Conservation (phyloP, 2,113 vertebrate genomes). For the Lagopus leucura region DNA sequence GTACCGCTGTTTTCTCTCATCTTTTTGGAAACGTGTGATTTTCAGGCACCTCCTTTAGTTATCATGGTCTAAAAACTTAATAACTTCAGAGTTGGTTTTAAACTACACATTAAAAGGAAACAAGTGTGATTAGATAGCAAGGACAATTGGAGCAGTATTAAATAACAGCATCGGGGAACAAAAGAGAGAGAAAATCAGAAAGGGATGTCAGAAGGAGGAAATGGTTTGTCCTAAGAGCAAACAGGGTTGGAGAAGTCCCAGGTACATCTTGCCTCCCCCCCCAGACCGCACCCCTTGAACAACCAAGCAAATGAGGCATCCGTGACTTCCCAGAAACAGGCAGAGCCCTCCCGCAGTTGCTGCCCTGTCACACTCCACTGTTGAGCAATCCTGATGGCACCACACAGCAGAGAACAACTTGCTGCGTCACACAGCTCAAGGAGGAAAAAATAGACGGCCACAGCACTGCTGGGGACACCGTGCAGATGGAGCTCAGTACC, state of each 20-base stretch:
- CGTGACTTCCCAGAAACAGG: not conserved
- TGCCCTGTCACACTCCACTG: not conserved
- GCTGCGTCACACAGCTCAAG: not conserved
- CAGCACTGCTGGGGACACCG: not conserved
- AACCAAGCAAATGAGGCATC: slow-evolving; percentile 8
- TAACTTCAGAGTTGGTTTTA: not conserved
- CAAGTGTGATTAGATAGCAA: not conserved
- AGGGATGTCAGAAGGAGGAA: not conserved
- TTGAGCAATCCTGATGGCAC: slow-evolving; percentile 30
- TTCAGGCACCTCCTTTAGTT: not conserved
- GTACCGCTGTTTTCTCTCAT: not conserved
- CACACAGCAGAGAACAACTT: not conserved
- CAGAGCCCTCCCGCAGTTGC: not conserved
- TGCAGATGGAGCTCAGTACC: not conserved
- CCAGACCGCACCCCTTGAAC: not conserved
- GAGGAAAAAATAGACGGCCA: not conserved
- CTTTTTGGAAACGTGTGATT: not conserved
- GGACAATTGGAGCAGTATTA: not conserved
- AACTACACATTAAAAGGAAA: not conserved
- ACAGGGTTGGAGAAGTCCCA: not conserved
- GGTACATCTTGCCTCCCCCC: not conserved
- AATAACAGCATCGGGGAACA: not conserved
- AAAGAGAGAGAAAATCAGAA: not conserved
- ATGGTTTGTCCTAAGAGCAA: not conserved
- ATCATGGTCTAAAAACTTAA: not conserved